A percentile compares a stretch with the other conserved stretches of the same genome.
These are phyloP conservation scores for Plagiodera versicolora DNA, from an alignment of 2,888 invertebrate species.

Conservation along the genomic window DNA sequence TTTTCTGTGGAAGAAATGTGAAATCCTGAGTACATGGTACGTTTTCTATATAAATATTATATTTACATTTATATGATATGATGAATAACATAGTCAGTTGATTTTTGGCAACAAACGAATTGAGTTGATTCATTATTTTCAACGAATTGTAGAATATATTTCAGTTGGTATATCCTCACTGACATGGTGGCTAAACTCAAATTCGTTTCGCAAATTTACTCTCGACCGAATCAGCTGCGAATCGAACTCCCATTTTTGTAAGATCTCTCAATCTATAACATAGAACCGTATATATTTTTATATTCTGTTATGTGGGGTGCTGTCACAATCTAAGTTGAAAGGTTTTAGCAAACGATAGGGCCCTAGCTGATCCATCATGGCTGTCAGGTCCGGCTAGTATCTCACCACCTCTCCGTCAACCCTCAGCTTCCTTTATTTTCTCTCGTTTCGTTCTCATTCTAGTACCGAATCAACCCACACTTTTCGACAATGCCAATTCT, in stretches of 20 bases:
- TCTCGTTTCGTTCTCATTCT: too few relatives aligned
- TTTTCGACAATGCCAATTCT: conserved; percentile 46
- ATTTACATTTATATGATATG: too few relatives aligned
- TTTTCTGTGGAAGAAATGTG: too few relatives aligned
- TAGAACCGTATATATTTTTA: conserved; percentile 34
- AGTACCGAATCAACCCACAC: conserved; percentile 44
- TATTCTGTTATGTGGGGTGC: conserved; percentile 36
- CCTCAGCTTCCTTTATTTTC: conserved; percentile 48
- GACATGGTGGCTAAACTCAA: too few relatives aligned
- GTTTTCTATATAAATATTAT: too few relatives aligned
- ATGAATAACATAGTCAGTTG: too few relatives aligned
- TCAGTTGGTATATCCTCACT: too few relatives aligned
- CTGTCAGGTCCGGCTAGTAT: conserved; percentile 58
- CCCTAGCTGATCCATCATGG: conserved; percentile 58
- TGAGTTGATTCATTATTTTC: too few relatives aligned
- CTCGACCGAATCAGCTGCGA: conserved; percentile 23
- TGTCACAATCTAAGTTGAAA: conserved; percentile 52
- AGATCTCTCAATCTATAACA: conserved; percentile 35
- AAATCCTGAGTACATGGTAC: too few relatives aligned
- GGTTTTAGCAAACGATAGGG: conserved; percentile 54
- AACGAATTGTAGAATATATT: too few relatives aligned
- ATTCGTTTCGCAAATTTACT: too few relatives aligned
- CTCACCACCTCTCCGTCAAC: conserved; percentile 50
- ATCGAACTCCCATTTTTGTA: conserved; percentile 28
- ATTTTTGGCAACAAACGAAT: too few relatives aligned